Percentiles rank a stretch among this genome's conserved stretches.
Conservation (phyloP, 2,797 vertebrate genomes). For the Parauchenoglanis punctatus region DNA sequence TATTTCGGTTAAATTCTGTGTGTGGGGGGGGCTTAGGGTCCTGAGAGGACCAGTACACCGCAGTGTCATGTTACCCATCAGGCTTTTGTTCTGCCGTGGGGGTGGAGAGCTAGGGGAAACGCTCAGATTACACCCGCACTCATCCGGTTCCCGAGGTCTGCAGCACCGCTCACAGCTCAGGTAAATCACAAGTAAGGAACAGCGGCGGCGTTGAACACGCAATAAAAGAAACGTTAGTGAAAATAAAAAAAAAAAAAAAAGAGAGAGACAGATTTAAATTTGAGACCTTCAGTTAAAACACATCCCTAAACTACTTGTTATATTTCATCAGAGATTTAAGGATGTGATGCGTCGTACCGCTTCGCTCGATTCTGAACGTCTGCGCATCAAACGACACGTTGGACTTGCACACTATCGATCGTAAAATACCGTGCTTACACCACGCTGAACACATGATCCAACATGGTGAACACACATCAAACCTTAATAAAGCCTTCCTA, state of each 20-base stretch:
- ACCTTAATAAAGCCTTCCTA: not conserved
- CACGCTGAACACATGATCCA: too few species aligned
- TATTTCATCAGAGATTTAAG: not conserved
- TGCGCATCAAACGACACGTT: not conserved
- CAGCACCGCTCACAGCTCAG: not conserved
- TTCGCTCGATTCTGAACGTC: too few species aligned
- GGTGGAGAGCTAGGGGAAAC: not conserved
- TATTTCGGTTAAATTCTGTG: slow-evolving; percentile 4
- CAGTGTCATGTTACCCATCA: slow-evolving; percentile 51
- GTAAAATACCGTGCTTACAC: not conserved
- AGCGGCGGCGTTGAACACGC: not conserved
- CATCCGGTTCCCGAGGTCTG: slow-evolving; percentile 29
- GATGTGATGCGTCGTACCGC: not conserved
- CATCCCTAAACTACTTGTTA: not conserved
- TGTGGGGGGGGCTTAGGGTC: slow-evolving; percentile 20
- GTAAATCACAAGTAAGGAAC: slow-evolving; percentile 2
- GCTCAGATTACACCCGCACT: slow-evolving; percentile 49
- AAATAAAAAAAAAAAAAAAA: too few species aligned
- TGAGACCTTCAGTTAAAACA: not conserved
- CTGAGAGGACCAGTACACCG: slow-evolving; percentile 31
- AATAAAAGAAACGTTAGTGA: not conserved
- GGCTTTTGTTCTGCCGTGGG: slow-evolving; percentile 45
- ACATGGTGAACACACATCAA: not conserved
- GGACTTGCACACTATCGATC: not conserved
- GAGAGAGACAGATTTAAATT: not conserved